These are phyloP conservation scores for Rhingia rostrata DNA, from an alignment of 2,888 invertebrate genomes.

Conservation along the genomic window DNA sequence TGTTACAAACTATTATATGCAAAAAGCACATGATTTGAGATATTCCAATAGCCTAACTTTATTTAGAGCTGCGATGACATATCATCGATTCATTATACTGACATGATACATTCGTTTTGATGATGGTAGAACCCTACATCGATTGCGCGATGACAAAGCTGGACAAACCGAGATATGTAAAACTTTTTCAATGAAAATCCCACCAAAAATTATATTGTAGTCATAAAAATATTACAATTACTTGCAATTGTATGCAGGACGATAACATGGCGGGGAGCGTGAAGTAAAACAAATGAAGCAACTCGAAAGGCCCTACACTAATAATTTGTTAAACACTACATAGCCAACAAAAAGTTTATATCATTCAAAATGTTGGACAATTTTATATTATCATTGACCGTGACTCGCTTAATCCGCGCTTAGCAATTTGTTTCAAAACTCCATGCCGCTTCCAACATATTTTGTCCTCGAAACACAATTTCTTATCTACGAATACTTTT, in stretches of 20 bases:
- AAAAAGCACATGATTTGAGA: constrained; percentile 53
- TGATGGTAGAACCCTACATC: not conserved
- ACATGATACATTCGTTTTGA: constrained; percentile 75
- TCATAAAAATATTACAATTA: constrained; percentile 19
- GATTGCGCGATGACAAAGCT: constrained; percentile 32
- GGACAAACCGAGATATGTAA: constrained; percentile 40
- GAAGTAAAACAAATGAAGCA: not conserved
- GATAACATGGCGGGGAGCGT: too few species aligned
- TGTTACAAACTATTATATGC: constrained; percentile 66
- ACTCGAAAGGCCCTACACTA: not conserved
- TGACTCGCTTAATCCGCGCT: too few species aligned
- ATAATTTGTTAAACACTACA: too few species aligned
- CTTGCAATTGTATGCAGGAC: too few species aligned
- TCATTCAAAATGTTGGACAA: too few species aligned
- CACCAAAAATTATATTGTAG: constrained; percentile 43
- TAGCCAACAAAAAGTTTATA: too few species aligned
- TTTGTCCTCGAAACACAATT: too few species aligned
- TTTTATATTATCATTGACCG: too few species aligned
- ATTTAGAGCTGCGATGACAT: constrained; percentile 21
- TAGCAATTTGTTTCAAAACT: too few species aligned
- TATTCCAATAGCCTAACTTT: constrained; percentile 40
- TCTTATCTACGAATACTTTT: too few species aligned
- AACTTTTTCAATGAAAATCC: constrained; percentile 18
- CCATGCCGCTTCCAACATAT: too few species aligned
- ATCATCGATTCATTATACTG: constrained; percentile 69